These are phyloP conservation scores for Lasioglossum morio DNA, from an alignment of 2,888 invertebrate species.

Conservation along the genomic window DNA sequence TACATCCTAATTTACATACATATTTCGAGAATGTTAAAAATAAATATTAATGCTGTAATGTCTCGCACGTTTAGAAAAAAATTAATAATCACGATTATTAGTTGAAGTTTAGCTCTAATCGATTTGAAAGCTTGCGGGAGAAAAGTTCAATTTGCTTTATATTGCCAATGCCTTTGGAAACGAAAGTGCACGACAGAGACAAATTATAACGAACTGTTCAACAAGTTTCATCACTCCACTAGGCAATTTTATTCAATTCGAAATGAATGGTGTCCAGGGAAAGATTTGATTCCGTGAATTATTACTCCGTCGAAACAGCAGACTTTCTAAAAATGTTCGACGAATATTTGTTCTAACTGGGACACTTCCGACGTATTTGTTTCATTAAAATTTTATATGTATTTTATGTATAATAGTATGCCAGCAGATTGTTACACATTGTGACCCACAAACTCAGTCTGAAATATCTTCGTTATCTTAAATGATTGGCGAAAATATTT, in stretches of 20 bases:
- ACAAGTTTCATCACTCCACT: not conserved
- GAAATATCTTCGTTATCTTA: too few relatives aligned
- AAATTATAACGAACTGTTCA: conserved; percentile 27
- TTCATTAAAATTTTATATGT: not conserved
- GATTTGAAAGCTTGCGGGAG: not conserved
- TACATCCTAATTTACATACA: too few relatives aligned
- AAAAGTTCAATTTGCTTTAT: conserved; percentile 11
- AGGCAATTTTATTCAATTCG: conserved; percentile 23
- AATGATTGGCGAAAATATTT: too few relatives aligned
- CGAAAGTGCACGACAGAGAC: conserved; percentile 21
- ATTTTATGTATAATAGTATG: not conserved
- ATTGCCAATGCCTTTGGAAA: conserved; percentile 18
- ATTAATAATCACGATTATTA: too few relatives aligned
- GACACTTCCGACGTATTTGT: not conserved
- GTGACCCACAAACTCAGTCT: not conserved
- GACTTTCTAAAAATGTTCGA: conserved; percentile 6
- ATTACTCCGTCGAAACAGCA: not conserved
- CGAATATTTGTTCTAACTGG: not conserved
- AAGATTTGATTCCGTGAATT: conserved; percentile 25
- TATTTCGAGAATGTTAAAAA: too few relatives aligned
- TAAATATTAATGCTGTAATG: too few relatives aligned
- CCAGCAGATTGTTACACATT: not conserved
- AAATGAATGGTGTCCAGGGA: not conserved
- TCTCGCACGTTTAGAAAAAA: too few relatives aligned
- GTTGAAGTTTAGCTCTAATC: not conserved